Base-by-base conservation (phyloP, 2,113 vertebrate species). In the Phalacrocorax aristotelis region DNA sequence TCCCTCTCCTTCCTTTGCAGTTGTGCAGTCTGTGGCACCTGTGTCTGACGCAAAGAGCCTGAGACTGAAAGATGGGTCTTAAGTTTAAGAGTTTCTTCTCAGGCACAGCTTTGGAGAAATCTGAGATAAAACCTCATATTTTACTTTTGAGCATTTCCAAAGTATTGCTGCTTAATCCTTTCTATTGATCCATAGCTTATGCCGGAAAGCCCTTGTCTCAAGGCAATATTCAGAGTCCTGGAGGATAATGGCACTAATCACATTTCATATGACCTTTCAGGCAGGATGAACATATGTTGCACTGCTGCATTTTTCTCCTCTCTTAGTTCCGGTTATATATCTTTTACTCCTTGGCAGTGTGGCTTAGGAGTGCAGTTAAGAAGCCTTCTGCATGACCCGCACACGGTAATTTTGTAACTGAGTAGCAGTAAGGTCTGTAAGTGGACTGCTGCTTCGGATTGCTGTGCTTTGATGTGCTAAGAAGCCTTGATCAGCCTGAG, bases 181-280 rank as follows among this genome's bases (percentile, higher is more conserved):
- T 95, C 55, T 80, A 83, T 94, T 84, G 92, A 92, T 93, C 74
- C 48, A 3, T 69, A 81, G 52, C 61, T 92, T 72, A 49, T 87
- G 69, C 57, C 0, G 9, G 70, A 90, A 75, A 92, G 80, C 76
- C 62, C 44, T 66, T 95, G 80, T 90, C 94, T 93, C 58, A 71
- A 82, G 70, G 89, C 81, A 95, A 6, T 93, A 71, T 87, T 93
- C 78, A 29, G 87, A 42, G 89, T 91, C 68, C 85, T 94, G 66
- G 77, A 91, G 71, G 79, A 96, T 94, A 97, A 94, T 91, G 77
- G 58, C 70, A 29, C 90, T 95, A 86, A 95, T 89, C 80, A 85
- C 83, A n/a, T 94, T 85, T 87, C 74, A n/a, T 65, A 34, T 95
- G 83, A 87, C 84, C 74, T 83, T 95, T 94, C 49, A 60, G 89